Evolutionary conservation across 2,888 invertebrate species (phyloP), one percentile per base, ranked within the genome.

Genomic region (Aphodius sticticus): DNA sequence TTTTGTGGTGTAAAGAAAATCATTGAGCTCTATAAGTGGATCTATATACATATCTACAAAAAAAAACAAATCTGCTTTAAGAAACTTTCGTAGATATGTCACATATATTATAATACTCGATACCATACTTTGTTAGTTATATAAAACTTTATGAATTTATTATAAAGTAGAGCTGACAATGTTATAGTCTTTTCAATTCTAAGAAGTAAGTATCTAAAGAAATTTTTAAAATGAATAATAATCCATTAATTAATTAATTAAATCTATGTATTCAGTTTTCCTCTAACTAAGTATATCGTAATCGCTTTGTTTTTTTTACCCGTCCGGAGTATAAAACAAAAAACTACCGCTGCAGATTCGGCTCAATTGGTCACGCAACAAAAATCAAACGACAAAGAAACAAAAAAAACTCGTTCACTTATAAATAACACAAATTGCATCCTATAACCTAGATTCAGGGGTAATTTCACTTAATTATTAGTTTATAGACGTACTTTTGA

Each of bases 1-100:
- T 53, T 53, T 53, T 53, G 53, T 53, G 53, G 53, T 53, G 53
- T 53, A 53, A 53, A 53, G 53, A 53, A 53, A 53, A 53, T 53
- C 9, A 53, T 3, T 53, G 53, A 53, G 53, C 53, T 53, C 53
- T 53, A 53, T 53, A 53, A 53, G 53, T 53, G 53, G 53, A 53
- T 53, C 53, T 53, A 53, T 53, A 9, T 53, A 53, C 53, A 53
- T 53, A 53, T 53, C 53, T 53, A 53, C 53, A 53, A 53, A 7
- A 53, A 26, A 26, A 38, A 38, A 38, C 7, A 38, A 53, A 53
- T 53, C 53, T 53, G 53, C 53, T 9, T 38, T 53, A 12, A 12
- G 53, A 53, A 53, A 53, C 53, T 53, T 53, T 53, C 53, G 6
- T 53, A 53, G 53, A 53, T 53, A 53, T 53, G 53, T 53, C 53